Base-by-base conservation (phyloP, 30 jellyfish, hydroid and myxozoan genomes). In the Aurelia sp. region DNA sequence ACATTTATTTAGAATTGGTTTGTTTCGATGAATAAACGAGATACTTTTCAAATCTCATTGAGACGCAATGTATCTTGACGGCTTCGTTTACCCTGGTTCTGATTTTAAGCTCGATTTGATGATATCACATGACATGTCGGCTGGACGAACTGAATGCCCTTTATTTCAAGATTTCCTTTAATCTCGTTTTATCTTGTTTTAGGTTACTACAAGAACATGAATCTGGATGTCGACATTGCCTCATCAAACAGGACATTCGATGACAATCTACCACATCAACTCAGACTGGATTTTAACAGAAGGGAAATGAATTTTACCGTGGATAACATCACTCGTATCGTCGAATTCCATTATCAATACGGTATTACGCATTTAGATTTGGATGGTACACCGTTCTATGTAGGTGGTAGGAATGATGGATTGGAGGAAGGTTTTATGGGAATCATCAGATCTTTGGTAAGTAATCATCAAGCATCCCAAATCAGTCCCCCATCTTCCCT, bases 341-440 rank as follows among this genome's bases (percentile, higher is more conserved):
- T 90, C 47, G 97, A 94, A 16, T 84, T 94, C 65, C 97, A 92
- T 19, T 81, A 83, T 44, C 99, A 88, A 62, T 96, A 94, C 48
- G 97, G 96, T 74, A 91, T 96, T 8, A 96, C 90, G 23, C 99
- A 94, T 74, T 86, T 94, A 22, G 92, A 94, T 62, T 85, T 94
- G 37, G 99, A 94, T 62, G 99, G 96, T 30, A 89, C 86, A 19
- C 91, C 99, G 37, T 92, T 94, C 53, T 94, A 89, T 74, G 74
- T 94, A 48, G 99, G 99, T 48, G 99, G 97, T 21, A 71, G 97
- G 57, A 74, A 84, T 65, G 96, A 88, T 59, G 97, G 94, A 27
- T 60, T 87, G 13, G 89, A 78, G 4, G 84, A 76, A 37, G 99
- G 99, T 0, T 94, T 94, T 73, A 81, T 94, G 74, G 99, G 99